Evolutionary conservation across 2,113 vertebrate species (phyloP).

Genomic region (Chloropsis cyanopogon): DNA sequence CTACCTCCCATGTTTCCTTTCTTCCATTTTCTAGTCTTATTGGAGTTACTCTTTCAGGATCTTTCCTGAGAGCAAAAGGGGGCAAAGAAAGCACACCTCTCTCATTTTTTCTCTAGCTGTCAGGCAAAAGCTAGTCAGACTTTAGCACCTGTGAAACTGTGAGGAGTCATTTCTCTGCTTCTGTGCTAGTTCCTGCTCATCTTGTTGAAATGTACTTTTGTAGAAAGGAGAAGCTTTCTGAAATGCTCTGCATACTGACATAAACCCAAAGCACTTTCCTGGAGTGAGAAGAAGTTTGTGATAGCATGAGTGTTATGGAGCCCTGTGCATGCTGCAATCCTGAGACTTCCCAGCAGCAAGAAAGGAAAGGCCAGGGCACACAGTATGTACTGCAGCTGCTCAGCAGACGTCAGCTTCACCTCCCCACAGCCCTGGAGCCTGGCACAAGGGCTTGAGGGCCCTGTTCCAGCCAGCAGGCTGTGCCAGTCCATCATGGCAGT

Average conservation of each 20-base stretch:
- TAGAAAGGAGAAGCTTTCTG: neutral
- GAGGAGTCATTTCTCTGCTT: neutral
- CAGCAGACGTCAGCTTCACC: neutral
- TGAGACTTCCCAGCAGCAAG: neutral
- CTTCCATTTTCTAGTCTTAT: neutral
- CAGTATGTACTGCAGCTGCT: rapidly evolving
- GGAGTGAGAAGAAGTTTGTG: neutral
- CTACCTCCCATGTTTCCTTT: neutral
- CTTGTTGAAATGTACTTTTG: neutral
- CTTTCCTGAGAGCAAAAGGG: conserved; percentile 6
- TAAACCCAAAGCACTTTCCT: neutral
- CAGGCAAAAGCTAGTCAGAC: neutral
- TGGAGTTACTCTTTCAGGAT: conserved; percentile 16
- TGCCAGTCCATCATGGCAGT: neutral
- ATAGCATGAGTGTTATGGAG: neutral
- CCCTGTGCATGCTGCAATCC: neutral
- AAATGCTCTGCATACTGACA: neutral
- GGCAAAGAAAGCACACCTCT: neutral
- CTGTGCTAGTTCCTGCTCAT: neutral
- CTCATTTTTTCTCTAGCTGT: neutral
- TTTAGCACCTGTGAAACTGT: neutral
- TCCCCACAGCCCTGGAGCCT: neutral
- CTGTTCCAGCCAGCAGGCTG: neutral
- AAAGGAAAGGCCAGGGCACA: rapidly evolving
- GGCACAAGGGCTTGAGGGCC: neutral